Evolutionary conservation across 2,797 vertebrate species (phyloP).

Genomic region (Odontamblyopus rebecca): DNA sequence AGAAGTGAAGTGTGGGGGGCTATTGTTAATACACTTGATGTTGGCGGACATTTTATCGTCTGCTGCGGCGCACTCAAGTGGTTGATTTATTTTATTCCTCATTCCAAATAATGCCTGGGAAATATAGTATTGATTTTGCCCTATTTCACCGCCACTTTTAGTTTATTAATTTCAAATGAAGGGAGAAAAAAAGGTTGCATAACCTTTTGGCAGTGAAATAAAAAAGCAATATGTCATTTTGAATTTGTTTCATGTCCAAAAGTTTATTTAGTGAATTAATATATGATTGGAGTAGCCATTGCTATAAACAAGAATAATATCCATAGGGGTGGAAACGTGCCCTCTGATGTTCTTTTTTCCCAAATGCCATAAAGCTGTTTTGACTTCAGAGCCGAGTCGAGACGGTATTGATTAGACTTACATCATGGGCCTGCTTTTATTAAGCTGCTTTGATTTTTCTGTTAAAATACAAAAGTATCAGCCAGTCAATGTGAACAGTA

Average conservation of each 20-base stretch:
- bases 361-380: slow-evolving; percentile 45
- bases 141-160: slow-evolving; percentile 43
- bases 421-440: slow-evolving; percentile 57
- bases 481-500: slow-evolving; percentile 56
- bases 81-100: slow-evolving; percentile 56
- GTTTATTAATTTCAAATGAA: slow-evolving; percentile 39
- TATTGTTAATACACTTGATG: slow-evolving; percentile 39
- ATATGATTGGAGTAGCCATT: slow-evolving; percentile 33
- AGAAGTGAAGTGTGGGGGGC: slow-evolving; percentile 40
- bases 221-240: slow-evolving; percentile 13
- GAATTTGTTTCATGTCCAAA: slow-evolving; percentile 22
- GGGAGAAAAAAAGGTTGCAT: slow-evolving; percentile 13
- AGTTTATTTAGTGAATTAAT: slow-evolving; percentile 34
- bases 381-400: slow-evolving; percentile 53
- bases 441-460: slow-evolving; percentile 53
- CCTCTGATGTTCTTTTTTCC: slow-evolving; percentile 47
- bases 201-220: slow-evolving; percentile 15
- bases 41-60: slow-evolving; percentile 59
- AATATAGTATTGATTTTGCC: slow-evolving; percentile 67
- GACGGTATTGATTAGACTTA: slow-evolving; percentile 65
- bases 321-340: slow-evolving; percentile 37
- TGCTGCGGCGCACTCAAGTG: slow-evolving; percentile 48
- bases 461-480: slow-evolving; percentile 49
- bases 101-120: slow-evolving; percentile 56
- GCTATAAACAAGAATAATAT: slow-evolving; percentile 52